Evolutionary conservation across 2,113 vertebrate species (phyloP).

Genomic region (Corydoras sp.): DNA sequence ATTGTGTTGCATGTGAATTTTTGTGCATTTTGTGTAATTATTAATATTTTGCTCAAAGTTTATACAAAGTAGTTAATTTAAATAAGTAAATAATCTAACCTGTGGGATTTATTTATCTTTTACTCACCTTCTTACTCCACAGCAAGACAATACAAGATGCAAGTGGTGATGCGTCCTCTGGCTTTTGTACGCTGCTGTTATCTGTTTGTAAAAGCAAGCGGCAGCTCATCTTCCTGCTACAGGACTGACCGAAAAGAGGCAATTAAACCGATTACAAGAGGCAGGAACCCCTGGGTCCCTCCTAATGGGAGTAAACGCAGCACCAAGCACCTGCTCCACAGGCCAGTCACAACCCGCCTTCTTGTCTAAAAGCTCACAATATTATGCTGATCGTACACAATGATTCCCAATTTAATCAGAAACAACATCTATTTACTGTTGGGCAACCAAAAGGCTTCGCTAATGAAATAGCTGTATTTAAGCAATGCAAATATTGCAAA

Average conservation of each 20-base stretch:
- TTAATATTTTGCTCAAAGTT: too few species aligned
- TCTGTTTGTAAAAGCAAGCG: not conserved
- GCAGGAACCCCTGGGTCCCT: slow-evolving; percentile 49
- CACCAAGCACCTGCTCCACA: slow-evolving; percentile 53
- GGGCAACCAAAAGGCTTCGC: too few species aligned
- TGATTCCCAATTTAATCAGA: not conserved
- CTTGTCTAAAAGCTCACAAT: not conserved
- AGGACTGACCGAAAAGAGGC: slow-evolving; percentile 76
- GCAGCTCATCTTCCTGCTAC: slow-evolving; percentile 58
- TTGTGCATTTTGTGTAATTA: too few species aligned
- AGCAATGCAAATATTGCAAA: too few species aligned
- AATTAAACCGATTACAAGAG: slow-evolving; percentile 57
- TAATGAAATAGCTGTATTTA: too few species aligned
- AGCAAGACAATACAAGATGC: slow-evolving; percentile 1
- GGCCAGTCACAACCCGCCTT: slow-evolving; percentile 6
- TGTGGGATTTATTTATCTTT: too few species aligned
- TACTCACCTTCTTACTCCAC: slow-evolving; percentile 26
- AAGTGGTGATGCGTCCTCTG: not conserved
- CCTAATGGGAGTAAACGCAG: slow-evolving; percentile 53
- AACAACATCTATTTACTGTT: too few species aligned
- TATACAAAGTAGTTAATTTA: too few species aligned
- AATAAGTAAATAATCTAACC: too few species aligned
- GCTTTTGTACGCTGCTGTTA: not conserved
- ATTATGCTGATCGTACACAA: not conserved
- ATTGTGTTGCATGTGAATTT: too few species aligned